Evolutionary conservation across 2,113 vertebrate genomes (phyloP), one percentile per base, ranked within the genome.

Genomic region (Steatornis caripensis): DNA sequence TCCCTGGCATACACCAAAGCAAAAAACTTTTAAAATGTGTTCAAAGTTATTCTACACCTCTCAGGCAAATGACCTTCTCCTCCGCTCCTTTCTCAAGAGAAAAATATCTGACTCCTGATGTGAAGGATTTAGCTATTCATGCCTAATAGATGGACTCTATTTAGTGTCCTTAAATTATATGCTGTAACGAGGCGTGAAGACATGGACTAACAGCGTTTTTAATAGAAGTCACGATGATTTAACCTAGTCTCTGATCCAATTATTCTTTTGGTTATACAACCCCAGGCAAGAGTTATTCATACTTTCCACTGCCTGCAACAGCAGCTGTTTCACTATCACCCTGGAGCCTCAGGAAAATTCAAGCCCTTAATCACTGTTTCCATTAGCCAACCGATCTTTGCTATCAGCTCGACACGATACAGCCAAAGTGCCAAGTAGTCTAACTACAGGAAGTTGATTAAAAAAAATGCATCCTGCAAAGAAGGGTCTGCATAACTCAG

Each of bases 241-340:
- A 78, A 85, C 93, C 87, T 89, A 85, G 20, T 49, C 84, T 45
- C 93, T 41, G 41, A 95, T 90, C 75, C 10, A 2, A 55, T 96
- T 91, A 41, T 77, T 69, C 41, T 39, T 43, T 64, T 4, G 1
- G 81, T 95, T 90, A 70, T 71, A 91, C 87, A 94, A 96, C 49
- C 75, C 78, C 90, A 62, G 89, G 87, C 95, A 86, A 86, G 91
- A 97, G 95, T 94, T 93, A 94, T 10, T 96, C 96, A 97, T 69
- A 90, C 79, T 96, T 96, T 96, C 95, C 96, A 95, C 71, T 58
- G 93, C 95, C 93, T 86, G 87, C 36, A 82, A 89, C 71, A 74
- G 93, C 96, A 96, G 96, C 95, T 96, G 95, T 46, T 84, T 70
- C 90, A 53, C 81, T 91, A 86, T 86, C 90, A 70, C 90, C 66